phyloP scores from a whole-genome alignment of 2,113 vertebrate species.

The Burhinus oedicnemus region DNA sequence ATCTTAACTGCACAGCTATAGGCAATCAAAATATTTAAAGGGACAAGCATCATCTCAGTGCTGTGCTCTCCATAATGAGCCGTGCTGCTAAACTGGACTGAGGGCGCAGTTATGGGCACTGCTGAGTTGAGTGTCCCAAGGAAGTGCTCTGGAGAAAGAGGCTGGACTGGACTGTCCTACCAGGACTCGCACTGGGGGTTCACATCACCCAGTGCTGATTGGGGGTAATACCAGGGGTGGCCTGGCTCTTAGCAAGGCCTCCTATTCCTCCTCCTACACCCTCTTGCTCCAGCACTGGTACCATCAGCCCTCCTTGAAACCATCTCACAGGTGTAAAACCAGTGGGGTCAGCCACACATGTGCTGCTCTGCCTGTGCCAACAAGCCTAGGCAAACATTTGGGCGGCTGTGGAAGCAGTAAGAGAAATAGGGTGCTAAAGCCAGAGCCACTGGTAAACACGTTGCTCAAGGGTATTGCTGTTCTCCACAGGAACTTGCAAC shows the following conservation, averaged over 20 bases:
- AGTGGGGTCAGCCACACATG: accelerated
- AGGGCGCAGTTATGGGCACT: not conserved
- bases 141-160: not conserved
- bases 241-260: not conserved
- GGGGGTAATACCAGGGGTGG: not conserved
- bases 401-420: not conserved
- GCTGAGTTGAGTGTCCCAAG: not conserved
- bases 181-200: accelerated
- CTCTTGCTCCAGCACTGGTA: not conserved
- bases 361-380: not conserved
- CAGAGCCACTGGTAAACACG: not conserved
- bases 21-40: constrained; percentile 50
- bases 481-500: not conserved
- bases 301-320: not conserved
- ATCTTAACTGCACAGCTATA: not conserved
- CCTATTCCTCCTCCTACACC: not conserved
- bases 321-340: not conserved
- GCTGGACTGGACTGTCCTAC: not conserved
- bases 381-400: not conserved
- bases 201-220: accelerated
- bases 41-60: not conserved
- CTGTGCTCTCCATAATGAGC: not conserved
- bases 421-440: not conserved
- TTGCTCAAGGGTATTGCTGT: not conserved
- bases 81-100: not conserved